Conservation (phyloP, 2,888 invertebrate genomes). For the Biston stratarius region DNA sequence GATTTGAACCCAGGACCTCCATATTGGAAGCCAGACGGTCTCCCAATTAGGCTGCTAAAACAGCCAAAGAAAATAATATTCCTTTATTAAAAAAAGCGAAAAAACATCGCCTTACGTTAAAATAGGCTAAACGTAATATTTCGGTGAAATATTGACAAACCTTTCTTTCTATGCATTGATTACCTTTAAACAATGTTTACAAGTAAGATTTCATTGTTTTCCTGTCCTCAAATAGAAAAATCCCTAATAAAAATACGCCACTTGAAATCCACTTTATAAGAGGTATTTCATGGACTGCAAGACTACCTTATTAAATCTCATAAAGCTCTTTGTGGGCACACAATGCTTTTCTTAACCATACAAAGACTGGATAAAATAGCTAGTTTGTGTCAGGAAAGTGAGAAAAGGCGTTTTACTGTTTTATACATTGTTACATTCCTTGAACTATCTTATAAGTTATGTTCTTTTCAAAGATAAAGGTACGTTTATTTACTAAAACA, state of each 20-base stretch:
- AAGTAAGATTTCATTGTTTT: not conserved
- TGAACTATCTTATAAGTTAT: not conserved
- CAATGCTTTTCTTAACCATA: conserved; percentile 12
- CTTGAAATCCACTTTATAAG: conserved; percentile 18
- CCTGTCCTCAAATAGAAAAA: not conserved
- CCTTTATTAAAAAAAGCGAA: no score
- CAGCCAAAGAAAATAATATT: no score
- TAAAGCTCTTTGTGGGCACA: conserved; percentile 24
- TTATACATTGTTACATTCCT: not conserved
- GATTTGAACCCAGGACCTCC: no score
- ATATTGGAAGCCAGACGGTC: no score
- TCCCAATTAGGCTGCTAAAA: no score
- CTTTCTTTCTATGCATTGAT: not conserved
- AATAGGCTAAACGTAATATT: no score
- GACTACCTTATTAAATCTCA: conserved; percentile 29
- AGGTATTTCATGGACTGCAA: conserved; percentile 24
- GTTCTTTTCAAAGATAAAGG: no score
- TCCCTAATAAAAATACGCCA: conserved; percentile 2
- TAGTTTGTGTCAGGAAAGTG: conserved; percentile 8
- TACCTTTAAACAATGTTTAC: not conserved
- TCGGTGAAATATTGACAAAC: no score
- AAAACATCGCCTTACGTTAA: no score
- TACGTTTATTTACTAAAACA: no score
- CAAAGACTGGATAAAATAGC: conserved; percentile 9
- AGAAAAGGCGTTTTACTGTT: not conserved